Evolutionary conservation across 2,888 invertebrate genomes (phyloP), one percentile per base, ranked within the genome.

Genomic region (Eupelmus urozonus): DNA sequence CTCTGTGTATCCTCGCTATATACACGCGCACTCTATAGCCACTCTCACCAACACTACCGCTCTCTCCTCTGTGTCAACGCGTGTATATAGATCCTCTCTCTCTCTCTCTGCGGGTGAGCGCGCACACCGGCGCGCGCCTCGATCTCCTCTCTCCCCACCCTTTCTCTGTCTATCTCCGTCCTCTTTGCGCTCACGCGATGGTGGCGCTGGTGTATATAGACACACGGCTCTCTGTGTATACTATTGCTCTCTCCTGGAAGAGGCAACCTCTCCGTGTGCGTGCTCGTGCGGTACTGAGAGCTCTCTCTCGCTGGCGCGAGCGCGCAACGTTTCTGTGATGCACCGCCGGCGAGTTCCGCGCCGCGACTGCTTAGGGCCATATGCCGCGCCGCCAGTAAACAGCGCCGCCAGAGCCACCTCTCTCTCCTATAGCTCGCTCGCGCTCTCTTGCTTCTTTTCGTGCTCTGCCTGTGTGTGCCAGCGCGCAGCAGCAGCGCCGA

Each of bases 351-450:
- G 60, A 72, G 66, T 65, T 76, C 51, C 49, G 57, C 62, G 57
- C 53, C 69, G 42, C 80, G 70, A 74, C 80, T 77, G 62, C 71
- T n/a, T n/a, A n/a, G 63, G 73, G 40, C 60, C 66, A 72, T 60
- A 67, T 66, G 65, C 29, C 18, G 73, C 40, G 69, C 72, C 16
- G 57, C 51, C 62, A 49, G 87, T 88, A 87, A 87, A 87, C 87
- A 88, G 73, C 70, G 18, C 78, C 89, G n/a, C n/a, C 83, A 90
- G 90, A 62, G 87, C 82, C 79, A 87, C 78, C 81, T 89, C 90
- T 51, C 87, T 87, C 81, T 90, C 89, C 91, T 91, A 89, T 89
- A 91, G 92, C 92, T 91, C 92, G 82, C 87, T 86, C 85, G 84
- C 83, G 79, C 72, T 88, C 87, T 88, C 87, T 86, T 87, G 90